Percentiles rank a stretch among this genome's conserved stretches.
Conservation (phyloP, 37 sponge, comb jelly and placozoan species). For the Axinella damicornis region DNA sequence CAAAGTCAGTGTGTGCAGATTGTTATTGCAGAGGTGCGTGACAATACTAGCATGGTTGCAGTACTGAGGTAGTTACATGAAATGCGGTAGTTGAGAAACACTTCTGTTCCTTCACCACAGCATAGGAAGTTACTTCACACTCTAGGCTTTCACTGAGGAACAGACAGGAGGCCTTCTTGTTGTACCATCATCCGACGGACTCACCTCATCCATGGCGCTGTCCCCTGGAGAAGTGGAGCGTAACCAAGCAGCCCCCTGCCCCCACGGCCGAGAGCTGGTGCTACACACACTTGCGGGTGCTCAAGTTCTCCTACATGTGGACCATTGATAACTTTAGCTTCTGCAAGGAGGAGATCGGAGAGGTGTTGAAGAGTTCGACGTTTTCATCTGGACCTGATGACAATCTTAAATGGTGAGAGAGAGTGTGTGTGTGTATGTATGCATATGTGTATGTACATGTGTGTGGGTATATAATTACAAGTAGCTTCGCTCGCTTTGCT, state of each 20-base stretch:
- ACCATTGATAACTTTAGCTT: constrained; percentile 98
- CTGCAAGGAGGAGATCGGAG: constrained; percentile 96
- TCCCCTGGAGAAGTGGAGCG: constrained; percentile 46
- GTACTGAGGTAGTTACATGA: too few species aligned
- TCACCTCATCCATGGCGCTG: constrained; percentile 30
- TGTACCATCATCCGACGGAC: too few species aligned
- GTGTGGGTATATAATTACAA: not conserved
- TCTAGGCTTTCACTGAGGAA: too few species aligned
- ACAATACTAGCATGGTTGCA: too few species aligned
- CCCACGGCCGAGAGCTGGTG: constrained; percentile 96
- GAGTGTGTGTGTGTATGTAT: constrained; percentile 22
- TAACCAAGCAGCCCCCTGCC: constrained; percentile 18
- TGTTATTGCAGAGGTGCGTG: too few species aligned
- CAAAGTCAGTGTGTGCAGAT: too few species aligned
- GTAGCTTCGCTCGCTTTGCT: too few species aligned
- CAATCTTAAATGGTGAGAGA: constrained; percentile 89
- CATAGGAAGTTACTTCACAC: too few species aligned
- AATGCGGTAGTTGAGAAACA: too few species aligned
- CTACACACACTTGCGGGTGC: constrained; percentile 91
- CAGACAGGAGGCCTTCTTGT: too few species aligned
- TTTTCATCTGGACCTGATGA: constrained; percentile 92
- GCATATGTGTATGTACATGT: constrained; percentile 7
- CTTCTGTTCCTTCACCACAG: too few species aligned
- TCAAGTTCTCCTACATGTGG: constrained; percentile 97
- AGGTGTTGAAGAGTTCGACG: constrained; percentile 93